Evolutionary conservation across 2,888 invertebrate genomes (phyloP), one percentile per base, ranked within the genome.

Genomic region (Calephelis perditalis): DNA sequence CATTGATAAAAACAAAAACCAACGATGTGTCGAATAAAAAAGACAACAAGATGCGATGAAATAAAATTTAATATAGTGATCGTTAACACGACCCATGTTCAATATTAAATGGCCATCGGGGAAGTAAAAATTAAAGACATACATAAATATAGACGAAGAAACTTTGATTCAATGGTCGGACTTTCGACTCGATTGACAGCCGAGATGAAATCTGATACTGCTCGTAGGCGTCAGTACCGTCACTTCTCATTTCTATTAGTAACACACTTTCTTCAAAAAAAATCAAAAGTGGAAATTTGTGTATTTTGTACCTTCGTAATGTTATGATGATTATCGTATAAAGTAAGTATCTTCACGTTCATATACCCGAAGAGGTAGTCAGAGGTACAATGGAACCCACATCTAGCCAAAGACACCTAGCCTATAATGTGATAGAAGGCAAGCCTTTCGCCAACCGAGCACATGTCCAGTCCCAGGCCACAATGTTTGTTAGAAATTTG

Each of bases 11-110:
- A 86, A 81, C 74, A 81, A 78, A 85, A 84, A 73, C 75, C 79
- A 81, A 86, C 82, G 82, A 86, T 68, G 80, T 82, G 82, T 87
- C 83, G 79, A 83, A 79, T 78, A 81, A 75, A 84, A 84, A 69
- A 76, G 82, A 80, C 80, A 75, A 73, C 71, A 73, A 76, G 81
- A 77, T 75, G 78, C 81, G 81, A 83, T 82, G 79, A 87, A 87
- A 89, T 88, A 89, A 88, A 87, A 84, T 86, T 86, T 86, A 85
- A 88, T 89, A 84, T 83, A 84, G 81, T 79, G 88, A 81, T 86
- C 89, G 87, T 90, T 89, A 90, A 89, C 86, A 78, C 79, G 78
- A 79, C 76, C 82, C 76, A 75, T 76, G 79, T 79, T 77, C 82
- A 77, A 86, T 87, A 87, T 88, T 86, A 88, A 88, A 89, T 83